Conservation (phyloP, 2,113 vertebrate species). For the Xiphias gladius region DNA sequence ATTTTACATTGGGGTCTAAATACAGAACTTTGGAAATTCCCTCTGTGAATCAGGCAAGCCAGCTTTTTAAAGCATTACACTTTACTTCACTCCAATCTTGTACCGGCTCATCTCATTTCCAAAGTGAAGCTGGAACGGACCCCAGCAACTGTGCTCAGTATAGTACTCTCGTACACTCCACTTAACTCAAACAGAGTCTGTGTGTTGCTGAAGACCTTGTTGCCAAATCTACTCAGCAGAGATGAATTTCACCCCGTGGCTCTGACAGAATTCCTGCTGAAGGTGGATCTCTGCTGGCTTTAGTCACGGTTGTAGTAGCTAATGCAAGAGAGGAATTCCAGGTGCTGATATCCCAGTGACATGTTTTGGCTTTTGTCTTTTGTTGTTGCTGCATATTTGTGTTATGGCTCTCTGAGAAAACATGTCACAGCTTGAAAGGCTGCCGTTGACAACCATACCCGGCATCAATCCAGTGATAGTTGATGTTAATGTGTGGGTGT, state of each 20-base stretch:
- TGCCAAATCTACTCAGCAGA: neutral
- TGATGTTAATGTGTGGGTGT: constrained; percentile 11
- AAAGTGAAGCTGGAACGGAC: constrained; percentile 48
- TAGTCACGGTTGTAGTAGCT: constrained; percentile 24
- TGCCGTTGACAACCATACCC: constrained; percentile 9
- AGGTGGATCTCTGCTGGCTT: constrained; percentile 39
- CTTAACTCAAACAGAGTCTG: constrained; percentile 1
- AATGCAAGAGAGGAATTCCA: constrained; percentile 51
- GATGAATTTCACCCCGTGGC: constrained; percentile 6
- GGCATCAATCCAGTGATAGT: constrained; percentile 1
- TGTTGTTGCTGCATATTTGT: constrained; percentile 28
- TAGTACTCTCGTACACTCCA: constrained; percentile 13
- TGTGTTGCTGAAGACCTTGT: neutral
- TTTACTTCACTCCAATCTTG: constrained; percentile 41
- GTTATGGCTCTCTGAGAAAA: neutral
- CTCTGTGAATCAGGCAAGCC: constrained; percentile 27
- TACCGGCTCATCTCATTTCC: constrained; percentile 49
- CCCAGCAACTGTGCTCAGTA: constrained; percentile 4
- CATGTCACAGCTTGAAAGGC: constrained; percentile 37
- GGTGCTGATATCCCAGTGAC: constrained; percentile 29
- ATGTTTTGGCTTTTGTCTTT: constrained; percentile 30
- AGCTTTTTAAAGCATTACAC: constrained; percentile 49
- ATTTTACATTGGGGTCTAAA: constrained; percentile 60
- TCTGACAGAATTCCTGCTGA: constrained; percentile 27
- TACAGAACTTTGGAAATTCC: constrained; percentile 67